These are phyloP conservation scores for Drosophila eohydei DNA, from an alignment of 2,888 invertebrate genomes.

Conservation along the genomic window DNA sequence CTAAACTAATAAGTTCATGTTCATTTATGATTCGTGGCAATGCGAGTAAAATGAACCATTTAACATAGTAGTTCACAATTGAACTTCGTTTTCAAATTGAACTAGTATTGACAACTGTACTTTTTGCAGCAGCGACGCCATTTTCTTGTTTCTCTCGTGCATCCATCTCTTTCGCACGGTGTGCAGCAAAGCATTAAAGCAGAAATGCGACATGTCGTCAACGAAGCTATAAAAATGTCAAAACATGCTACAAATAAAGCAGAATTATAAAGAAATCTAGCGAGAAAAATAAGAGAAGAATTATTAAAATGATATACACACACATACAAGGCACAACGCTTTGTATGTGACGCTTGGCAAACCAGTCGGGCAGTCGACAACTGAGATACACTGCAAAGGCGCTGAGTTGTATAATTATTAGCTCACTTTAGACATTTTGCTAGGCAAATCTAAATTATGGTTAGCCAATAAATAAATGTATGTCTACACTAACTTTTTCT, in stretches of 20 bases:
- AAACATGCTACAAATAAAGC: slow-evolving; percentile 62
- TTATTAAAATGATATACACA: slow-evolving; percentile 34
- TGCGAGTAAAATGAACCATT: neutral
- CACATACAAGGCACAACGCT: neutral
- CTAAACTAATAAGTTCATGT: neutral
- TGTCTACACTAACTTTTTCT: no score
- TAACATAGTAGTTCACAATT: neutral
- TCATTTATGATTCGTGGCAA: neutral
- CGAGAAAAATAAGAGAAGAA: slow-evolving; percentile 21
- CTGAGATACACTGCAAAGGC: slow-evolving; percentile 15
- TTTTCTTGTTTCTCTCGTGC: slow-evolving; percentile 41
- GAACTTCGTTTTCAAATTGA: neutral
- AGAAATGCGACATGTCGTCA: slow-evolving; percentile 66
- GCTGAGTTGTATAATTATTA: neutral
- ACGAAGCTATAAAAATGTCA: slow-evolving; percentile 76
- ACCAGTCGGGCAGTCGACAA: slow-evolving; percentile 19
- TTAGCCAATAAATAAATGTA: neutral
- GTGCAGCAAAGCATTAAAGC: slow-evolving; percentile 75
- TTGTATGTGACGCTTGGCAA: slow-evolving; percentile 21
- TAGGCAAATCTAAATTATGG: neutral
- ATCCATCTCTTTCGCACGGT: slow-evolving; percentile 22
- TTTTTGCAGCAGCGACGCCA: slow-evolving; percentile 50
- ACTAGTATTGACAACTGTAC: neutral
- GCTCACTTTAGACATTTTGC: neutral
- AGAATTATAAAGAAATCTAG: slow-evolving; percentile 72